phyloP scores from a whole-genome alignment of 1,140 invertebrate genomes.

The Cheumatopsyche charites region DNA sequence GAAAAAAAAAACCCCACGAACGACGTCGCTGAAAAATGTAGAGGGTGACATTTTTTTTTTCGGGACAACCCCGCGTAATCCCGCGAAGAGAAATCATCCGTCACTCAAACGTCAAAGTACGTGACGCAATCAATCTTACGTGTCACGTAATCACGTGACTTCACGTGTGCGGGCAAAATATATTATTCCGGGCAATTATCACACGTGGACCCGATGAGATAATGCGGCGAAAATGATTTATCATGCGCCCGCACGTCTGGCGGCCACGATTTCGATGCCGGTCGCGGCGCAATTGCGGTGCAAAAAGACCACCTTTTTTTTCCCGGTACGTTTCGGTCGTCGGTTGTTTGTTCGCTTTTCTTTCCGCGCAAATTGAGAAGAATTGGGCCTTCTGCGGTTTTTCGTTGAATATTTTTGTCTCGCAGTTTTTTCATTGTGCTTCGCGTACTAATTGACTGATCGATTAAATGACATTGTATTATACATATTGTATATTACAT shows the following conservation, averaged over 20 bases:
- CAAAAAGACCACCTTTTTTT: neutral
- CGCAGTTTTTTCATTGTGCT: too few relatives aligned
- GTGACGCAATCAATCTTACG: constrained; percentile 41
- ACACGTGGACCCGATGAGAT: constrained; percentile 23
- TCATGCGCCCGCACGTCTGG: neutral
- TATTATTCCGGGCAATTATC: constrained; percentile 25
- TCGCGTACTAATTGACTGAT: too few relatives aligned
- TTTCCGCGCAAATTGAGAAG: too few relatives aligned
- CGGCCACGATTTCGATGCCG: neutral
- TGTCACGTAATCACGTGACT: constrained; percentile 33
- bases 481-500: too few relatives aligned
- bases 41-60: neutral
- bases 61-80: constrained; percentile 14
- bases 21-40: constrained; percentile 9
- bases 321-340: too few relatives aligned
- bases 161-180: constrained; percentile 20
- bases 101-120: constrained; percentile 37
- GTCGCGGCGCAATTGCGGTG: neutral
- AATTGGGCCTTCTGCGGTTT: too few relatives aligned
- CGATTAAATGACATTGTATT: too few relatives aligned
- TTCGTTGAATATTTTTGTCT: too few relatives aligned
- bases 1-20: constrained; percentile 15
- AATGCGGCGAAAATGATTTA: constrained; percentile 17
- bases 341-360: too few relatives aligned
- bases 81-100: constrained; percentile 41